These are phyloP conservation scores for Ictidomys tridecemlineatus DNA, from an alignment of 2,113 vertebrate species.

Conservation along the genomic window DNA sequence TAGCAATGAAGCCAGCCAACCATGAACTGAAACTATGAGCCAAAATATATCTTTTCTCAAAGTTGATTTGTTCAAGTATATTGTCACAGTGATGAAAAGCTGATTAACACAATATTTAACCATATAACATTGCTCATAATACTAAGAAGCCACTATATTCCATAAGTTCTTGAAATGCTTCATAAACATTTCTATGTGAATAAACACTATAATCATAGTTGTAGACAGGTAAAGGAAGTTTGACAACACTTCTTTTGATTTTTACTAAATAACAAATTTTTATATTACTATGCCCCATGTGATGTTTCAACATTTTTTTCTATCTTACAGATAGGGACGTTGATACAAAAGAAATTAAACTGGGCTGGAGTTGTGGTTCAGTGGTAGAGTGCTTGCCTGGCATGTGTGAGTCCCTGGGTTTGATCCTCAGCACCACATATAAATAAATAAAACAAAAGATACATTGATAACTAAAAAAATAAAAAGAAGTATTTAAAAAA, in stretches of 20 bases:
- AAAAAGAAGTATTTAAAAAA: background rate
- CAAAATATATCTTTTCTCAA: too few relatives aligned
- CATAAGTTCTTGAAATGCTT: slow-evolving; percentile 12
- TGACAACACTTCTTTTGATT: background rate
- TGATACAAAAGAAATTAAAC: background rate
- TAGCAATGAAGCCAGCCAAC: too few relatives aligned
- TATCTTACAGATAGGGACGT: background rate
- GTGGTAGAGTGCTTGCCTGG: too few relatives aligned
- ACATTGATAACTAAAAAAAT: too few relatives aligned
- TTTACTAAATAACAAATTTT: background rate
- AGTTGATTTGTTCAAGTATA: too few relatives aligned
- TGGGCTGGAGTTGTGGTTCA: too few relatives aligned
- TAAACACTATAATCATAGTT: background rate
- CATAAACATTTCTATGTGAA: background rate
- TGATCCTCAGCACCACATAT: too few relatives aligned
- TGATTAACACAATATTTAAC: background rate
- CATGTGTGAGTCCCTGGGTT: too few relatives aligned
- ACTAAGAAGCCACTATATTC: background rate
- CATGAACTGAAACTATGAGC: too few relatives aligned
- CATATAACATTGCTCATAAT: background rate
- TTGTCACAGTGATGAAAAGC: too few relatives aligned
- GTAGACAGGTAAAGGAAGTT: background rate
- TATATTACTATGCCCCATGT: background rate
- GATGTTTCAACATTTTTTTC: background rate
- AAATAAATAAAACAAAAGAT: too few relatives aligned